Evolutionary conservation across 2,797 vertebrate genomes (phyloP).

Genomic region (Carapus acus): DNA sequence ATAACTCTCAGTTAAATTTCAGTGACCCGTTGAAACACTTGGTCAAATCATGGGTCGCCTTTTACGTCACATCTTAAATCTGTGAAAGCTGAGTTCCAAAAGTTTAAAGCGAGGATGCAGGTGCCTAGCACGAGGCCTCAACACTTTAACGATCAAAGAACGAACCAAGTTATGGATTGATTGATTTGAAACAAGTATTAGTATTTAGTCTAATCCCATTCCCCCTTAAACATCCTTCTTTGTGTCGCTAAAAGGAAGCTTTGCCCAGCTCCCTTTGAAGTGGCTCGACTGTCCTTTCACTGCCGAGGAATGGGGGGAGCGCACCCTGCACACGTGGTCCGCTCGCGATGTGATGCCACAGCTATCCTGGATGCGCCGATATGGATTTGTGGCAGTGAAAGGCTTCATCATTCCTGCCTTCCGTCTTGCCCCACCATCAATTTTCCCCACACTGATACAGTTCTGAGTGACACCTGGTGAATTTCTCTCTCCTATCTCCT

Average conservation of each 20-base stretch:
- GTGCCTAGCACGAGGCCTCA: too few relatives aligned
- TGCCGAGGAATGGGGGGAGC: constrained; percentile 18
- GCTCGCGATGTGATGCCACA: constrained; percentile 31
- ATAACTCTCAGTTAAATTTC: constrained; percentile 7
- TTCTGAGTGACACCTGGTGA: constrained; percentile 60
- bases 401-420: constrained; percentile 62
- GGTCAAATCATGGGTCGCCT: too few relatives aligned
- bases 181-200: constrained; percentile 12
- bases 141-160: too few relatives aligned
- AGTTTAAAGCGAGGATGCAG: too few relatives aligned
- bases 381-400: constrained; percentile 56
- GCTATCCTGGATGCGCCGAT: constrained; percentile 43
- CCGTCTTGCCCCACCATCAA: constrained; percentile 56
- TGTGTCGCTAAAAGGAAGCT: constrained; percentile 18
- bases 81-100: too few relatives aligned
- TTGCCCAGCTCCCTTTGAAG: constrained; percentile 14
- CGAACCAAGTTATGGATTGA: constrained; percentile 12
- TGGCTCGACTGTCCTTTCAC: constrained; percentile 16
- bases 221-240: constrained; percentile 2
- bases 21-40: background rate
- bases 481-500: constrained; percentile 42
- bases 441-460: constrained; percentile 51
- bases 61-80: too few relatives aligned
- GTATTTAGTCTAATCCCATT: constrained; percentile 29
- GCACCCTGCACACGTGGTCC: constrained; percentile 17